A percentile compares a stretch with the other conserved stretches of the same genome.
Conservation (phyloP, 92 coral and sea anemone genomes). For the Heteractis magnifica region DNA sequence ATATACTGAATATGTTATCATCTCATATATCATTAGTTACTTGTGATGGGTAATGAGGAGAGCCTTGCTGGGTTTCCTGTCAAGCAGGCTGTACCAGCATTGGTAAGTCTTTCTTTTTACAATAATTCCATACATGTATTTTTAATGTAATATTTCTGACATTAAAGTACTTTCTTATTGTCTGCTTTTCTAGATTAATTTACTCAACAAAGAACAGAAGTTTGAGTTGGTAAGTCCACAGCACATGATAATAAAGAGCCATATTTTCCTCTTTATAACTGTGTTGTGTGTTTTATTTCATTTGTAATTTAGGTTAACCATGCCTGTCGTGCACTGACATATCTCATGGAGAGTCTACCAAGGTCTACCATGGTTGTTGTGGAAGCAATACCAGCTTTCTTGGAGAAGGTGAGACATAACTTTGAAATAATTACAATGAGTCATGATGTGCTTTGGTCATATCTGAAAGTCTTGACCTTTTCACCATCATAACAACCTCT, state of each 20-base stretch:
- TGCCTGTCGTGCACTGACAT: constrained; percentile 98
- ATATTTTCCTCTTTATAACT: background rate
- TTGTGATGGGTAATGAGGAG: constrained; percentile 99
- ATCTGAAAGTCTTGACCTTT: no score
- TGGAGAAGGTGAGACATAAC: constrained; percentile 71
- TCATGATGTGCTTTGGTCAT: background rate
- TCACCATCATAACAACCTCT: no score
- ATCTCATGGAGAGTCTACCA: constrained; percentile 98
- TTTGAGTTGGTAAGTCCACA: constrained; percentile 86
- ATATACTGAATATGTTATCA: background rate
- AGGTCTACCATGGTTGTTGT: constrained; percentile 96
- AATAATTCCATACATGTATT: no score
- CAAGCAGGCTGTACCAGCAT: constrained; percentile 96
- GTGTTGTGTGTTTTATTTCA: no score
- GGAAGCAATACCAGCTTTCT: constrained; percentile 94
- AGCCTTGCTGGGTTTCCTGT: constrained; percentile 98
- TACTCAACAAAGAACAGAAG: constrained; percentile 95
- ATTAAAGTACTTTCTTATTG: background rate
- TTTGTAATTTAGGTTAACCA: constrained; percentile 79
- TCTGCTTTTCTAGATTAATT: constrained; percentile 64
- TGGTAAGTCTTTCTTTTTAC: constrained; percentile 60
- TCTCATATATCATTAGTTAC: constrained; percentile 45
- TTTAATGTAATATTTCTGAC: background rate
- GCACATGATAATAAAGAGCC: background rate
- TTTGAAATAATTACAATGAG: background rate